Base-by-base conservation (phyloP, 1,140 invertebrate genomes). In the Mesaphorura yosii region DNA sequence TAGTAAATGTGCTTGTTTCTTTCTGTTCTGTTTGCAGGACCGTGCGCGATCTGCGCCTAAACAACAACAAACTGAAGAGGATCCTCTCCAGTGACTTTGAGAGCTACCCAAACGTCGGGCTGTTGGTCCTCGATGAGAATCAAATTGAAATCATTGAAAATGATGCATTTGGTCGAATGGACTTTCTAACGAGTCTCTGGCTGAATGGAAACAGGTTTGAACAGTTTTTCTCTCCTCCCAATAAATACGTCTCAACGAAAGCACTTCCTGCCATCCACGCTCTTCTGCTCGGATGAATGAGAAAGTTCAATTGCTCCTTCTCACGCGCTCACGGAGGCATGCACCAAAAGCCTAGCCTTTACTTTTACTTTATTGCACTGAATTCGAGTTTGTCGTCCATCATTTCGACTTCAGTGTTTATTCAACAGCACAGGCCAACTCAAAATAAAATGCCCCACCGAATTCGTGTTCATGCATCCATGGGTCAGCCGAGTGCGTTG, bases 21-120 rank as follows among this genome's bases (percentile, higher is more conserved):
- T n/a, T n/a, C n/a, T n/a, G n/a, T 44, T 81, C 84, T 38, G 72
- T 93, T 44, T 89, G 88, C 6, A 79, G 83, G 65, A 88, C 86
- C 1, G 81, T 94, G 17, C 72, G 83, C 22, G 83, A 84, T 53
- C 71, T 94, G 20, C 78, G 81, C 26, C 68, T 92, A 0, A 76
- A 82, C 1, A 80, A 82, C 15, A 94, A 94, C 65, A 76, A 75
- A 57, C 75, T 88, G 39, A 76, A 73, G 45, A 71, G 75, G 0
- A 80, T 94, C 17, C 76, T 78, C 37, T 79, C 84, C 60, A 85
- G 86, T n/a, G 86, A 91, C 63, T 74, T 95, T 51, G 86, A 89
- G 64, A 88, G 86, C 57, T 92, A 91, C 67, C 88, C 88, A 0
- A 69, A 89, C 17, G 67, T 94, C 10, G 81, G 82, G 55, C 73